Percentiles rank a stretch among this genome's conserved stretches.
Conservation (phyloP, 2,113 vertebrate species). For the Laticauda laticaudata region DNA sequence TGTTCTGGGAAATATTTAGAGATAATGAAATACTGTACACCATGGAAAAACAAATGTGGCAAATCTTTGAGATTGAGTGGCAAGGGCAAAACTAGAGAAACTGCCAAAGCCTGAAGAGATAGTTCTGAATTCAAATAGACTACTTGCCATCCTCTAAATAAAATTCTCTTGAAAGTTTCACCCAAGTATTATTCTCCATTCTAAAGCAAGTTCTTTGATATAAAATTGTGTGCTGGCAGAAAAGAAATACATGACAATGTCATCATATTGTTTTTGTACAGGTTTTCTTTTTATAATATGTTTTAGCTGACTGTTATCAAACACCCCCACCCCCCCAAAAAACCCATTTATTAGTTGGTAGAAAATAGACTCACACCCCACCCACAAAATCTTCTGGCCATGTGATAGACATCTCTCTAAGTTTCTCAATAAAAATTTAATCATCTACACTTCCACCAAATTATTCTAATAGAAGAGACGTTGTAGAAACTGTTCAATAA, state of each 20-base stretch:
- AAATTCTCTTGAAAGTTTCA: background rate
- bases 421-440: background rate
- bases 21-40: background rate
- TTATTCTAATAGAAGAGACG: slow-evolving; percentile 9
- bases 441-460: background rate
- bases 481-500: slow-evolving; percentile 26
- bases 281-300: background rate
- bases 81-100: background rate
- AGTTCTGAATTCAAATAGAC: background rate
- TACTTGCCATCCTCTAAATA: background rate
- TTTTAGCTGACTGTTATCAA: background rate
- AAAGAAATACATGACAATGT: background rate
- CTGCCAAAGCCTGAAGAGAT: background rate
- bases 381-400: background rate
- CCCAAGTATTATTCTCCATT: background rate
- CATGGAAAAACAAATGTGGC: background rate
- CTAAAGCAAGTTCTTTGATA: background rate
- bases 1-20: background rate
- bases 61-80: background rate
- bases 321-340: rapidly evolving
- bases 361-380: background rate
- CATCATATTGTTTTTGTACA: background rate
- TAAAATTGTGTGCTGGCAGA: background rate
- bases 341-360: background rate
- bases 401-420: background rate